Conservation (phyloP, 2,797 vertebrate species). For the Natrix natrix region DNA sequence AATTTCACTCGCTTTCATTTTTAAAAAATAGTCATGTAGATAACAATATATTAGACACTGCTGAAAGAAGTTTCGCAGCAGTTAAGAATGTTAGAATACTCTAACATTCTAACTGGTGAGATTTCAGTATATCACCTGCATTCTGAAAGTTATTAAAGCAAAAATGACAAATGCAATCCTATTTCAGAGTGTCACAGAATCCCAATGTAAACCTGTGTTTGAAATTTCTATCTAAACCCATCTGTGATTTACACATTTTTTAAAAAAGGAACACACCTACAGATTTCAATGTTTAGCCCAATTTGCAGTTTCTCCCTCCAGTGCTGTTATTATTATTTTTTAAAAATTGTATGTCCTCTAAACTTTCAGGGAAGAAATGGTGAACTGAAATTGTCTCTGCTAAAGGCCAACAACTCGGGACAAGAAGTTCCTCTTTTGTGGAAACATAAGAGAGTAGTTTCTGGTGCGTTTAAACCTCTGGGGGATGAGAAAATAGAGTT, state of each 20-base stretch:
- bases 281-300: neutral
- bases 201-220: neutral
- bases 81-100: neutral
- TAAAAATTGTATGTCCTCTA: neutral
- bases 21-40: conserved; percentile 28
- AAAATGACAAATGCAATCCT: neutral
- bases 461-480: neutral
- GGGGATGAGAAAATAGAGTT: neutral
- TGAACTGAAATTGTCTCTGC: neutral
- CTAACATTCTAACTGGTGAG: neutral
- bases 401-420: neutral
- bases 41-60: conserved; percentile 3
- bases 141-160: neutral
- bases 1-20: conserved; percentile 49
- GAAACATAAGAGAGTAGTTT: neutral
- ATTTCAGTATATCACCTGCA: neutral
- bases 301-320: neutral
- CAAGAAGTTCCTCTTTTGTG: neutral
- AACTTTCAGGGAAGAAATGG: neutral
- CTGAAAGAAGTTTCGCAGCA: conserved; percentile 9
- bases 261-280: neutral
- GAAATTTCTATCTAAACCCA: neutral
- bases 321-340: neutral
- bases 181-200: neutral
- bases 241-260: neutral